phyloP scores from a whole-genome alignment of 2,888 invertebrate species.

The Pharmacophagus antenor region DNA sequence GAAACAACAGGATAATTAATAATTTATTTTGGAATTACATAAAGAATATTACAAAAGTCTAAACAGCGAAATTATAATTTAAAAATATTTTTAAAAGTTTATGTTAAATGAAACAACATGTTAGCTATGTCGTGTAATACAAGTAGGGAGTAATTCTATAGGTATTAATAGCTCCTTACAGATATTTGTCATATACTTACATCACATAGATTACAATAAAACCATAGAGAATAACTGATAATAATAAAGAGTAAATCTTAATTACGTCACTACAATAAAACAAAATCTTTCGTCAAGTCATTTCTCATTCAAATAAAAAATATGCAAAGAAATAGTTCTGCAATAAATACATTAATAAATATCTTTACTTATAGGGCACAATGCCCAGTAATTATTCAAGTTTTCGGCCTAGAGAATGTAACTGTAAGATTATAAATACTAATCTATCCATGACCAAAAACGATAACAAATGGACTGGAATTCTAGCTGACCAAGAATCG shows the following conservation, averaged over 20 bases:
- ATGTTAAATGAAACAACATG: no score
- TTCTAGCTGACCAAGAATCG: neutral
- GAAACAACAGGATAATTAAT: no score
- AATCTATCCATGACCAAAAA: neutral
- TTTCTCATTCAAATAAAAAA: neutral
- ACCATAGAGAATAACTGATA: neutral
- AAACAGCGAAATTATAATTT: neutral
- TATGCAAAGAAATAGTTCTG: neutral
- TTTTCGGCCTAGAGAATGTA: neutral
- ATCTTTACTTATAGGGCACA: neutral
- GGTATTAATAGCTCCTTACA: no score
- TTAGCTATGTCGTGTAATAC: no score
- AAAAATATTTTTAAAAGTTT: no score
- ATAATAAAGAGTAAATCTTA: neutral
- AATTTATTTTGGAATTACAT: no score
- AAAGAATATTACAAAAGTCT: neutral
- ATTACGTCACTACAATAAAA: neutral
- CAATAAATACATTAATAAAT: neutral
- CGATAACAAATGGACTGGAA: neutral
- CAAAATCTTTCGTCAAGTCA: neutral
- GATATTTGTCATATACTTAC: no score
- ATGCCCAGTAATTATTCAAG: constrained; percentile 4
- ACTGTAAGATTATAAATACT: neutral
- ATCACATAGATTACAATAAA: no score
- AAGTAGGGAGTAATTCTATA: no score